Percentiles rank a stretch among this genome's conserved stretches.
Conservation (phyloP, 64 coral and sea anemone species). For the Actinia equina region DNA sequence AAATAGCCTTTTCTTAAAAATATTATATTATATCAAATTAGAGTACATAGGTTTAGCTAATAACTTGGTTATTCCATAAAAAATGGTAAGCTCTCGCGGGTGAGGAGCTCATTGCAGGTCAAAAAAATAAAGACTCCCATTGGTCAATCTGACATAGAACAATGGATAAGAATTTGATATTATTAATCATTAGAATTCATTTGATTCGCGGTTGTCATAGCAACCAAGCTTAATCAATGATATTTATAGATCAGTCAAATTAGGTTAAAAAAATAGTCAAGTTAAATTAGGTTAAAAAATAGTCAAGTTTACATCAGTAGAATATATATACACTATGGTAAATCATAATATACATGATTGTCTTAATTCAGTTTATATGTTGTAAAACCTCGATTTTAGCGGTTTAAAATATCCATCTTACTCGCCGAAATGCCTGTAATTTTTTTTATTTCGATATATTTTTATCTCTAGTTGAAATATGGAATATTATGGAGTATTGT, state of each 20-base stretch:
- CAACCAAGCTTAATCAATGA: not conserved
- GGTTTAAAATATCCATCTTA: too few relatives aligned
- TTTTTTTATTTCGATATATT: too few relatives aligned
- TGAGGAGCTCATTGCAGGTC: constrained; percentile 15
- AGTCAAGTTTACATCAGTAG: too few relatives aligned
- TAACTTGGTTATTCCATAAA: not conserved
- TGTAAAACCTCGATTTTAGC: too few relatives aligned
- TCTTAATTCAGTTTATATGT: too few relatives aligned
- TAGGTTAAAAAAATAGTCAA: not conserved
- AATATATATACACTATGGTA: too few relatives aligned
- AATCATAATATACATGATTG: too few relatives aligned
- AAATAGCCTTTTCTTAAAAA: not conserved
- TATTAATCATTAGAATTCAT: not conserved
- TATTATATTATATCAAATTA: not conserved
- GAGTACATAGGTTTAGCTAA: not conserved
- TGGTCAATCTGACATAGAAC: constrained; percentile 9
- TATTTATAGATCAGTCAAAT: not conserved
- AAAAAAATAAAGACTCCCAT: constrained; percentile 13
- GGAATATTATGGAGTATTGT: not conserved
- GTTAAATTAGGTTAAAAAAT: not conserved
- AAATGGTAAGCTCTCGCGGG: not conserved
- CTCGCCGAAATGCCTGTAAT: too few relatives aligned
- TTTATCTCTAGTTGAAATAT: too few relatives aligned
- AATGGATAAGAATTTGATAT: constrained; percentile 9
- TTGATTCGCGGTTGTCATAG: not conserved